phyloP scores from a whole-genome alignment of 2,797 vertebrate species.

The Pangasius krempfi region DNA sequence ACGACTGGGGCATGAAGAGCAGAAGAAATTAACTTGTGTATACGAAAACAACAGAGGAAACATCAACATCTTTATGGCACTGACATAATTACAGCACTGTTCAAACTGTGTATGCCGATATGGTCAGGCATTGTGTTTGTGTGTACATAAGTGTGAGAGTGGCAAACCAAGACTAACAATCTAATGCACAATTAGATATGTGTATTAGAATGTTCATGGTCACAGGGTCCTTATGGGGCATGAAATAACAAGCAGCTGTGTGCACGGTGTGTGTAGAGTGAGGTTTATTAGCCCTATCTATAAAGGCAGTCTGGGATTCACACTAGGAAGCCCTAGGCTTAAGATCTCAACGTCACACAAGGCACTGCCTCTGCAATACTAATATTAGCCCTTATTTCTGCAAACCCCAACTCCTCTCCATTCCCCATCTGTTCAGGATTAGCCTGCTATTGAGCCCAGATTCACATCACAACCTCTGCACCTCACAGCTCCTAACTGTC shows the following conservation, averaged over 20 bases:
- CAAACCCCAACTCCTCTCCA: conserved; percentile 54
- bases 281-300: conserved; percentile 81
- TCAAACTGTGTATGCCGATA: conserved; percentile 36
- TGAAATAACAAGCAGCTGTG: conserved; percentile 82
- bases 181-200: conserved; percentile 74
- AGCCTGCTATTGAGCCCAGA: conserved; percentile 58
- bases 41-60: not conserved
- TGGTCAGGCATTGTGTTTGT: conserved; percentile 42
- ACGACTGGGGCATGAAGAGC: not conserved
- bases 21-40: not conserved
- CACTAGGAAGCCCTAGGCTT: conserved; percentile 76
- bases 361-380: conserved; percentile 75
- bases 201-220: conserved; percentile 77
- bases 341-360: conserved; percentile 76
- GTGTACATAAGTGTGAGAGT: conserved; percentile 28
- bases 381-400: conserved; percentile 75
- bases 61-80: not conserved
- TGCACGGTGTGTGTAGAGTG: conserved; percentile 63
- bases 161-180: conserved; percentile 56
- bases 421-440: conserved; percentile 50
- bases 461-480: conserved; percentile 62
- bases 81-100: conserved; percentile 29
- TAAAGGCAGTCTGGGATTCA: conserved; percentile 78
- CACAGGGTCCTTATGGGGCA: conserved; percentile 77
- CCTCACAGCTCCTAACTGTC: conserved; percentile 44